Evolutionary conservation across 2,888 invertebrate species (phyloP).

Genomic region (Sympetrum striolatum): DNA sequence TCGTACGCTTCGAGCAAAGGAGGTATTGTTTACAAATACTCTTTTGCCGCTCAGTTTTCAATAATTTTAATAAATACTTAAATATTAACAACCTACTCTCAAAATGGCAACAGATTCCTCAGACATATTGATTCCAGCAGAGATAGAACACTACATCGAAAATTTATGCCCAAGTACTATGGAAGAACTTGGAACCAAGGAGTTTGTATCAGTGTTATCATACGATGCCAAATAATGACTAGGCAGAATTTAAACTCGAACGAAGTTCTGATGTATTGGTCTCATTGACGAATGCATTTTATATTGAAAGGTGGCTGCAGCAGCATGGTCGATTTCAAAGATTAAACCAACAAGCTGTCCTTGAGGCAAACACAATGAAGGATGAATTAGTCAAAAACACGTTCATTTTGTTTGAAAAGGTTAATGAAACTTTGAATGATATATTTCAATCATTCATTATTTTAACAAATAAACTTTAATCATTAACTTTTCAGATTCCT

Average conservation of each 20-base stretch:
- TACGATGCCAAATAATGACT: not conserved
- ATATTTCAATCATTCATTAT: slow-evolving; percentile 11
- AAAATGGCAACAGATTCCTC: not conserved
- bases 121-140: slow-evolving; percentile 56
- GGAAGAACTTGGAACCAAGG: slow-evolving; percentile 70
- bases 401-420: slow-evolving; percentile 77
- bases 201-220: slow-evolving; percentile 56
- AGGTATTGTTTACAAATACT: not conserved
- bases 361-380: slow-evolving; percentile 77
- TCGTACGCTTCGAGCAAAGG: not conserved
- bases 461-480: too few species aligned
- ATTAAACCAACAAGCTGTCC: slow-evolving; percentile 84
- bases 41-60: not conserved
- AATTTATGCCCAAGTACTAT: slow-evolving; percentile 72
- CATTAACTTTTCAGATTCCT: slow-evolving; percentile 64
- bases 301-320: slow-evolving; percentile 73
- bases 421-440: slow-evolving; percentile 54
- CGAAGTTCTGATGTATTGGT: slow-evolving; percentile 35
- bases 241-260: not conserved
- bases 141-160: slow-evolving; percentile 77
- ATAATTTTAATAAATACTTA: not conserved
- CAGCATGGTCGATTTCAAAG: slow-evolving; percentile 84
- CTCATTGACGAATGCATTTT: slow-evolving; percentile 45
- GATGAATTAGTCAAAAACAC: slow-evolving; percentile 88
- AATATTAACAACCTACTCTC: not conserved